Conservation (phyloP, 2,113 vertebrate species). For the Lates calcarifer region DNA sequence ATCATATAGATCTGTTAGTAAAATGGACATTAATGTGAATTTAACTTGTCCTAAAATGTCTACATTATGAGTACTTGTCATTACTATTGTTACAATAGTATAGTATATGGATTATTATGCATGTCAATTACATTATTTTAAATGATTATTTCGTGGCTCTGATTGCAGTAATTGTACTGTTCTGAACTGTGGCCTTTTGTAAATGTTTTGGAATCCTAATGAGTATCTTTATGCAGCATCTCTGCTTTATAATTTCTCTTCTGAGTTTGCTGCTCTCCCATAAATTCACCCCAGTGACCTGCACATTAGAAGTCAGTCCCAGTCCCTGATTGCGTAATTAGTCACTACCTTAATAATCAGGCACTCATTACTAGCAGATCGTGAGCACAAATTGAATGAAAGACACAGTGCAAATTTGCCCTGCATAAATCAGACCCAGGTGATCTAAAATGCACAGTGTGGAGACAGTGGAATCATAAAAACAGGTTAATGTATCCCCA, state of each 20-base stretch:
- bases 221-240: background rate
- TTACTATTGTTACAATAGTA: background rate
- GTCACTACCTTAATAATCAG: constrained; percentile 40
- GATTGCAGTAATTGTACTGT: background rate
- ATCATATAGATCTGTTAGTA: background rate
- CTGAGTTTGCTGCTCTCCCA: background rate
- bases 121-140: background rate
- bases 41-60: background rate
- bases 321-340: constrained; percentile 48
- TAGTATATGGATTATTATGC: background rate
- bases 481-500: constrained; percentile 46
- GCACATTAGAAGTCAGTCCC: background rate
- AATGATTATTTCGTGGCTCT: background rate
- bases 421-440: constrained; percentile 15
- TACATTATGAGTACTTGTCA: background rate
- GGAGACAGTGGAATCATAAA: constrained; percentile 43
- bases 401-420: constrained; percentile 3
- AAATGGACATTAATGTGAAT: background rate
- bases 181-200: constrained; percentile 3
- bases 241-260: background rate
- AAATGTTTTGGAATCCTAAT: constrained; percentile 1
- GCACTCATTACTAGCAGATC: constrained; percentile 50
- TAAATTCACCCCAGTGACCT: constrained; percentile 4
- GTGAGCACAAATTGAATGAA: constrained; percentile 53
- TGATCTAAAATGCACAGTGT: constrained; percentile 54